Conservation (phyloP, 2,113 vertebrate species). For the Fukomys damarensis region DNA sequence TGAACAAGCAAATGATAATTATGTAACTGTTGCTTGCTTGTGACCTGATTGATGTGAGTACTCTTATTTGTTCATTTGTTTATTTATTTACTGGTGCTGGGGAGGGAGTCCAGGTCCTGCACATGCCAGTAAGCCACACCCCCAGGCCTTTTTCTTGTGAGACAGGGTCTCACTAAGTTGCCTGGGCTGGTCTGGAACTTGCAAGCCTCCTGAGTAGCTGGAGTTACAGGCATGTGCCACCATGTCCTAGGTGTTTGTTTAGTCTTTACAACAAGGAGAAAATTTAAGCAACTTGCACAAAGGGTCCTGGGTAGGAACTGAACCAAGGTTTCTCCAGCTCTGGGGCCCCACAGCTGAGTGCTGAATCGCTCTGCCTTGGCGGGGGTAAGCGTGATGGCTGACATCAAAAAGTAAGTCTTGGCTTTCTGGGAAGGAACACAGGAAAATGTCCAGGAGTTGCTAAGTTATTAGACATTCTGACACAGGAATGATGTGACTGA, state of each 20-base stretch:
- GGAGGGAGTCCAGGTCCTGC: neutral
- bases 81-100: neutral
- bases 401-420: neutral
- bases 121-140: no score
- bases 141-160: neutral
- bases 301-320: neutral
- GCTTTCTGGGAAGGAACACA: neutral
- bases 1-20: neutral
- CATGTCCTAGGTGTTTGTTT: neutral
- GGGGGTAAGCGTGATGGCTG: neutral
- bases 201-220: neutral
- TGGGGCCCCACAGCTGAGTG: no score
- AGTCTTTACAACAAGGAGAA: neutral
- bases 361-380: fast-evolving
- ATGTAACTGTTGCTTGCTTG: neutral
- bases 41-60: neutral
- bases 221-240: no score
- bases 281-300: neutral
- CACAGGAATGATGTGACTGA: neutral
- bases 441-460: no score
- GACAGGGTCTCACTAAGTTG: neutral
- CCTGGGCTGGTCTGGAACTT: neutral
- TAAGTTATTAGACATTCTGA: neutral
- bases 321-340: neutral
- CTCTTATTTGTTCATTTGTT: neutral